Conservation (phyloP, 2,888 invertebrate species). For the Blastobasis lacticolella region DNA sequence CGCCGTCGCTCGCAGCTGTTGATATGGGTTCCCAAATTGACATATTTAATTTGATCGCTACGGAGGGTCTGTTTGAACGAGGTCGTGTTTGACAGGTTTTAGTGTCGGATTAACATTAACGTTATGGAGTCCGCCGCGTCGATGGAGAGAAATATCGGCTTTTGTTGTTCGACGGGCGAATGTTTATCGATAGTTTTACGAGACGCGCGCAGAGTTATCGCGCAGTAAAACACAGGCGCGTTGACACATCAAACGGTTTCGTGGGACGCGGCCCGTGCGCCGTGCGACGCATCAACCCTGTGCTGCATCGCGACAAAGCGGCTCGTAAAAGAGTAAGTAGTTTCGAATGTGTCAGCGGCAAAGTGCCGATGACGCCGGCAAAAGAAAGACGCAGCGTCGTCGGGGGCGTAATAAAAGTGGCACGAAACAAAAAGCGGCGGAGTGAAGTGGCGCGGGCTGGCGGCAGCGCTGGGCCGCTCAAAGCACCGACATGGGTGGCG, state of each 20-base stretch:
- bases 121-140: slow-evolving; percentile 58
- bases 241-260: slow-evolving; percentile 59
- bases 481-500: slow-evolving; percentile 73
- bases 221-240: slow-evolving; percentile 18
- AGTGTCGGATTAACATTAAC: slow-evolving; percentile 70
- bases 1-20: slow-evolving; percentile 72
- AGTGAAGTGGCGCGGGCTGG: slow-evolving; percentile 16
- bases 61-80: slow-evolving; percentile 54
- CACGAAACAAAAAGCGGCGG: slow-evolving; percentile 59
- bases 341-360: slow-evolving; percentile 61
- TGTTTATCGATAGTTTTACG: slow-evolving; percentile 33
- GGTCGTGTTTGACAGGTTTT: slow-evolving; percentile 69
- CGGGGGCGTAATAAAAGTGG: slow-evolving; percentile 68
- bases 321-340: slow-evolving; percentile 64
- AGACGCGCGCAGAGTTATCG: slow-evolving; percentile 16
- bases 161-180: slow-evolving; percentile 19
- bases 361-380: slow-evolving; percentile 50
- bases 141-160: slow-evolving; percentile 44
- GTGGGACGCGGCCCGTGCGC: slow-evolving; percentile 26
- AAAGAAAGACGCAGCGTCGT: slow-evolving; percentile 42
- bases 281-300: slow-evolving; percentile 51
- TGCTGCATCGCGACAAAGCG: slow-evolving; percentile 46
- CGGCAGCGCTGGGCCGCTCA: slow-evolving; percentile 40
- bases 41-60: slow-evolving; percentile 74
- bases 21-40: slow-evolving; percentile 74